Evolutionary conservation across 2,797 vertebrate genomes (phyloP).

Genomic region (Sylvilagus floridanus): DNA sequence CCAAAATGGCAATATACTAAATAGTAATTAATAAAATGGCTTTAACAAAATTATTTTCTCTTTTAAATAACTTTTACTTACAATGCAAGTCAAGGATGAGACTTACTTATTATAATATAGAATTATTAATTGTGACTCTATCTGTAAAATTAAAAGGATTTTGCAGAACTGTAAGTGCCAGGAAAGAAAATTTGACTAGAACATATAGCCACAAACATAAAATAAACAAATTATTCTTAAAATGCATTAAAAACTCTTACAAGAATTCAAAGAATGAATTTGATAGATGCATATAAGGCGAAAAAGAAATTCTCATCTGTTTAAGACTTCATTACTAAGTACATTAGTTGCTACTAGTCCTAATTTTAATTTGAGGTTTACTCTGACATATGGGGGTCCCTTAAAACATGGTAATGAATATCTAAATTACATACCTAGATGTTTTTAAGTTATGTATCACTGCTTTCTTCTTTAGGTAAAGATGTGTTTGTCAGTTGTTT

Average conservation of each 20-base stretch:
- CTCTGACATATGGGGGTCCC: neutral
- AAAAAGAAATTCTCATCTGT: neutral
- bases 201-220: conserved; percentile 33
- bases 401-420: neutral
- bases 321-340: conserved; percentile 14
- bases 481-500: conserved; percentile 71
- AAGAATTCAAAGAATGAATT: conserved; percentile 29
- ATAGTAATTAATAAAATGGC: conserved; percentile 38
- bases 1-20: neutral
- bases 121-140: conserved; percentile 1
- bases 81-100: conserved; percentile 16
- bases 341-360: neutral
- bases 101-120: conserved; percentile 31
- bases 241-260: conserved; percentile 8
- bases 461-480: conserved; percentile 75
- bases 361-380: conserved; percentile 43
- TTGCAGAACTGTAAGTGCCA: neutral
- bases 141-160: conserved; percentile 16
- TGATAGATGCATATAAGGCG: neutral
- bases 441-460: conserved; percentile 73
- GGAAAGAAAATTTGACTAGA: conserved; percentile 48
- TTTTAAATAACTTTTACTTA: conserved; percentile 59
- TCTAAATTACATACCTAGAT: neutral
- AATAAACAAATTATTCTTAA: conserved; percentile 11
- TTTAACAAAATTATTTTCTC: conserved; percentile 50